A percentile compares a stretch with the other conserved stretches of the same genome.
These are phyloP conservation scores for Keiferia lycopersicella DNA, from an alignment of 2,888 invertebrate genomes.

Conservation along the genomic window DNA sequence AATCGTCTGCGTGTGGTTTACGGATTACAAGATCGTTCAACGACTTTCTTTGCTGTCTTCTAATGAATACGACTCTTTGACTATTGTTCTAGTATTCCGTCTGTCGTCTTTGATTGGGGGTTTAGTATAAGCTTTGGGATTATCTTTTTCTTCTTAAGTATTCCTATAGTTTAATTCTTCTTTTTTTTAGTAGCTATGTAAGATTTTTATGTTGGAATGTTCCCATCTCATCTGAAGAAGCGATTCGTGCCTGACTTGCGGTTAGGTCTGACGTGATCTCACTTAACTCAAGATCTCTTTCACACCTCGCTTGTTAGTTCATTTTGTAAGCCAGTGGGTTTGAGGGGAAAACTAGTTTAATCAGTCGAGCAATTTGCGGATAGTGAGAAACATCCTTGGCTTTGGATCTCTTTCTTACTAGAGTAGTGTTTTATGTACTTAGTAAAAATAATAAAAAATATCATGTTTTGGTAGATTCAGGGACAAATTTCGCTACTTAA, in stretches of 20 bases:
- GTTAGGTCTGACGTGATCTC: slow-evolving; percentile 18
- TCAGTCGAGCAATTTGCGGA: background rate
- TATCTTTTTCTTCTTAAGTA: background rate
- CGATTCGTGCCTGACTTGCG: background rate
- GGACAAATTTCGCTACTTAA: no score
- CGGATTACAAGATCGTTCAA: slow-evolving; percentile 71
- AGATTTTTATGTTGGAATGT: background rate
- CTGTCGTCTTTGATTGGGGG: slow-evolving; percentile 37
- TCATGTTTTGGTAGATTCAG: no score
- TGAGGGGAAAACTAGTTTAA: background rate
- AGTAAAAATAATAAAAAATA: no score
- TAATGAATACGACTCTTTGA: slow-evolving; percentile 68
- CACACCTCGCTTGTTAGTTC: slow-evolving; percentile 3
- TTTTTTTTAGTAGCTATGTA: background rate
- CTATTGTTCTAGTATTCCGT: slow-evolving; percentile 69
- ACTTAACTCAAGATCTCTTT: slow-evolving; percentile 6
- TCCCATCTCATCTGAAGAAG: slow-evolving; percentile 4
- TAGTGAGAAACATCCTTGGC: background rate
- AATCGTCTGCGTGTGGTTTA: slow-evolving; percentile 79
- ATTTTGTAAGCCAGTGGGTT: background rate
- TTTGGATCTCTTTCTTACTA: no score
- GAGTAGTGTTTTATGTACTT: no score
- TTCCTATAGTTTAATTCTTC: background rate
- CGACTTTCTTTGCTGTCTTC: slow-evolving; percentile 55
- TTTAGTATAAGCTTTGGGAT: slow-evolving; percentile 29